phyloP scores from a whole-genome alignment of 2,113 vertebrate genomes.

The Lepus europaeus region DNA sequence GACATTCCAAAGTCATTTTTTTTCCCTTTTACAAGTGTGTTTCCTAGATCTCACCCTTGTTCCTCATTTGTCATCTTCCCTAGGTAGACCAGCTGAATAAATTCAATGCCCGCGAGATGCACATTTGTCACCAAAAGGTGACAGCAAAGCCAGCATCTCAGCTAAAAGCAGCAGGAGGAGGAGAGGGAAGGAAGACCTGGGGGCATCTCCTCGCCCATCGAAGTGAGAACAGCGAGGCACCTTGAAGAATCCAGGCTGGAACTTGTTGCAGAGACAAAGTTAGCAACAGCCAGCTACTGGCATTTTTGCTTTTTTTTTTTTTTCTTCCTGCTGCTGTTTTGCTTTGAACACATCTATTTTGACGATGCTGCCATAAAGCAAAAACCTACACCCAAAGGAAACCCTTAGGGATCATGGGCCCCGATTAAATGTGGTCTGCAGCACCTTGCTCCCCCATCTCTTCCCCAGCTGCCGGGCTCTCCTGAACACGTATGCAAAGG shows the following conservation, averaged over 20 bases:
- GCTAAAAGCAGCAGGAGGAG: not conserved
- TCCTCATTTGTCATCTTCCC: conserved; percentile 60
- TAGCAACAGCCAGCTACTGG: not conserved
- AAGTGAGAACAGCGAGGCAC: not conserved
- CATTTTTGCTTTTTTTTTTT: not conserved
- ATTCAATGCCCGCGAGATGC: conserved; percentile 38
- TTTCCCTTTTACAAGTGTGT: not conserved
- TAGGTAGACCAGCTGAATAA: conserved; percentile 59
- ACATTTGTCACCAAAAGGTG: conserved; percentile 35
- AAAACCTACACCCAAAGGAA: conserved; percentile 4
- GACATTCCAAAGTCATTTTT: not conserved
- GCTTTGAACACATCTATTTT: conserved; percentile 25
- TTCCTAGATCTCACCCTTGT: conserved; percentile 3
- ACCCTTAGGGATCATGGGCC: not conserved
- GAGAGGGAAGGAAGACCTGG: not conserved
- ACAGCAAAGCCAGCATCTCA: conserved; percentile 1
- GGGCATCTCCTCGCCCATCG: not conserved
- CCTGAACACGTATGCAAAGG: conserved; percentile 5
- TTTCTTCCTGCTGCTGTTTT: not conserved
- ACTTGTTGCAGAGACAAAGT: not conserved
- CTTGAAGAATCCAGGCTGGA: not conserved
- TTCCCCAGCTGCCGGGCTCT: not conserved
- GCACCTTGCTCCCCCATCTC: not conserved
- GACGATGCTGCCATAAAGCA: not conserved
- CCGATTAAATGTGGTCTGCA: not conserved